Base-by-base conservation (phyloP, 2,888 invertebrate genomes). In the Rosalia funebris region DNA sequence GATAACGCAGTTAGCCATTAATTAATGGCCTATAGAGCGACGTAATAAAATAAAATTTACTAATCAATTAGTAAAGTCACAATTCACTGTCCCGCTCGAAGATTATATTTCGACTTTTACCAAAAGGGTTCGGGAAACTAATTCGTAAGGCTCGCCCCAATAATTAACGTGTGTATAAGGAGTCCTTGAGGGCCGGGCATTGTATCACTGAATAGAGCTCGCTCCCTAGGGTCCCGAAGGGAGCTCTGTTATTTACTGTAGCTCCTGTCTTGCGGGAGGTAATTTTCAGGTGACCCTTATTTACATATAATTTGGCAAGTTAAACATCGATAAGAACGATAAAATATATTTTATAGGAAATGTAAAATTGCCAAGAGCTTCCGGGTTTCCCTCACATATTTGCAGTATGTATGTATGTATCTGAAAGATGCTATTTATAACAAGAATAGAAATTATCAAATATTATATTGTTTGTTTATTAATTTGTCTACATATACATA, bases 211-310 rank as follows among this genome's bases (percentile, higher is more conserved):
- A 11, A 34, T 34, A 34, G 11, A n/a, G 11, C 34, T 2, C 11
- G 11, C 34, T 34, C 34, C 34, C 34, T 2, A 7, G 34, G 34
- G 34, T 2, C 34, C 10, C 11, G 10, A 34, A 34, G 2, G 34
- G 34, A 11, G 34, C 34, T n/a, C 34, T 34, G 34, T 34, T 34
- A 34, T 34, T 34, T 34, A 34, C 34, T n/a, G 34, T 34, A 34
- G 34, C 10, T 5, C 11, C 34, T 11, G 9, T 5, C 25, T 3
- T 25, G 34, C 34, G 11, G 11, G 10, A 34, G 11, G 34, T 11
- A 34, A 34, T 11, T 34, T 34, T 34, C 34, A 34, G 34, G 34
- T 34, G 10, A 34, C 11, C 34, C 10, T n/a, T 34, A 34, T 34
- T 34, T 34, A n/a, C 34, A 34, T 34, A 34, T 34, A 34, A 34